phyloP scores from a whole-genome alignment of 2,888 invertebrate genomes.

The Temnothorax ravouxi region DNA sequence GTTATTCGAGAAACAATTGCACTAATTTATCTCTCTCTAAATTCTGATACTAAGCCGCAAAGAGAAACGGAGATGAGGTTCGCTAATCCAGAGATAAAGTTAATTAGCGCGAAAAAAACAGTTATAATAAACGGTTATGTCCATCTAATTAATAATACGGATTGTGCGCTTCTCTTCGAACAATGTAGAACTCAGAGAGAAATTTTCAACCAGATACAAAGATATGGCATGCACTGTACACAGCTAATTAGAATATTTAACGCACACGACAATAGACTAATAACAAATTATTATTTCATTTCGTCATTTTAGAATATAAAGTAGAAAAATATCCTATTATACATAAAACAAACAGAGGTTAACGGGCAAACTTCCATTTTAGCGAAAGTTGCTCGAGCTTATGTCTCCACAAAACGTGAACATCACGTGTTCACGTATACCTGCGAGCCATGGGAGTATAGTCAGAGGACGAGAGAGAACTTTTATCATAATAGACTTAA shows the following conservation, averaged over 20 bases:
- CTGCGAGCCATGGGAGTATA: neutral
- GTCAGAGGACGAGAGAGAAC: slow-evolving; percentile 16
- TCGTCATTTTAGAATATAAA: neutral
- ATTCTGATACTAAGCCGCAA: slow-evolving; percentile 1
- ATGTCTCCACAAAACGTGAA: neutral
- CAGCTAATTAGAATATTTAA: slow-evolving; percentile 2
- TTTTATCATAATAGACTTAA: slow-evolving; percentile 46
- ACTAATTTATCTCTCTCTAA: neutral
- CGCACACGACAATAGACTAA: neutral
- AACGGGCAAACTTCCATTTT: slow-evolving; percentile 16
- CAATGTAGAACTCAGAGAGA: neutral
- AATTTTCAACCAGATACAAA: slow-evolving; percentile 20
- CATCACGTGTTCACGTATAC: neutral
- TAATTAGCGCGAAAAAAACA: slow-evolving; percentile 12
- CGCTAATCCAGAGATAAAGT: neutral
- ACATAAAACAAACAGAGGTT: neutral
- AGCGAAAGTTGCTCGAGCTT: neutral
- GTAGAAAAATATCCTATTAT: slow-evolving; percentile 1
- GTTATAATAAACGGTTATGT: neutral
- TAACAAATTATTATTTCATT: neutral
- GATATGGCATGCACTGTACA: neutral
- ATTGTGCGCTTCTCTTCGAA: neutral
- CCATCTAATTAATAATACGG: slow-evolving; percentile 1
- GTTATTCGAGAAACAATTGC: neutral
- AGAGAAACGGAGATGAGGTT: neutral